Conservation (phyloP, 2,797 vertebrate genomes). For the Xiphorhynchus erythropygius region DNA sequence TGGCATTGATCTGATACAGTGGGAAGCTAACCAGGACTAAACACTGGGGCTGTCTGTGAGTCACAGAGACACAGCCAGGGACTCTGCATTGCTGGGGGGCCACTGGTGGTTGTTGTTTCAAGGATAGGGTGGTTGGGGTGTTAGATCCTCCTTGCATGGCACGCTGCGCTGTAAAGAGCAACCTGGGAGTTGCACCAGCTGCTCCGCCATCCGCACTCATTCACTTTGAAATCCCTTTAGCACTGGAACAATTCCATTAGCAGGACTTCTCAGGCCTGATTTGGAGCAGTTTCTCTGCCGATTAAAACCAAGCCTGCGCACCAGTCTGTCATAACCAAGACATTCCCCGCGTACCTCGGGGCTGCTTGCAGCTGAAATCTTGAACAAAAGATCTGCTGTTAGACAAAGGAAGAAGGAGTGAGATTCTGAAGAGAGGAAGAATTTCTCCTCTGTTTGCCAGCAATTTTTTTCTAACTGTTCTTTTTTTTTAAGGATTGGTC, state of each 20-base stretch:
- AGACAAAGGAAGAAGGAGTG: slow-evolving; percentile 36
- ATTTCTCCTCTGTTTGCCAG: neutral
- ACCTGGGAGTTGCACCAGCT: slow-evolving; percentile 20
- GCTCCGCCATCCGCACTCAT: neutral
- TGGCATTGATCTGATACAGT: neutral
- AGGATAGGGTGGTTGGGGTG: neutral
- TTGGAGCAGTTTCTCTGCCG: neutral
- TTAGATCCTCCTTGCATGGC: neutral
- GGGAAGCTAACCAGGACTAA: neutral
- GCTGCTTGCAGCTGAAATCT: slow-evolving; percentile 26
- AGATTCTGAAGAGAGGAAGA: neutral
- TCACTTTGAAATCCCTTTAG: slow-evolving; percentile 55
- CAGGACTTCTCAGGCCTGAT: neutral
- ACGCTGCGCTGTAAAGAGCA: neutral
- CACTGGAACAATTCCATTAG: slow-evolving; percentile 63
- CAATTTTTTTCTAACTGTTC: neutral
- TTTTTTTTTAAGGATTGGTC: slow-evolving; percentile 1
- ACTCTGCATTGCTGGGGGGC: neutral
- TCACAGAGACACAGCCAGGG: neutral
- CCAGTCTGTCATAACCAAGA: neutral
- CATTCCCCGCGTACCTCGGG: neutral
- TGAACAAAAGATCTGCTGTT: slow-evolving; percentile 60
- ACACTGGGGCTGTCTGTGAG: accelerated
- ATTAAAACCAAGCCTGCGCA: neutral
- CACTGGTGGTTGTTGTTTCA: neutral